phyloP scores from a whole-genome alignment of 2,797 vertebrate species.

The Ctenosaura bakeri region DNA sequence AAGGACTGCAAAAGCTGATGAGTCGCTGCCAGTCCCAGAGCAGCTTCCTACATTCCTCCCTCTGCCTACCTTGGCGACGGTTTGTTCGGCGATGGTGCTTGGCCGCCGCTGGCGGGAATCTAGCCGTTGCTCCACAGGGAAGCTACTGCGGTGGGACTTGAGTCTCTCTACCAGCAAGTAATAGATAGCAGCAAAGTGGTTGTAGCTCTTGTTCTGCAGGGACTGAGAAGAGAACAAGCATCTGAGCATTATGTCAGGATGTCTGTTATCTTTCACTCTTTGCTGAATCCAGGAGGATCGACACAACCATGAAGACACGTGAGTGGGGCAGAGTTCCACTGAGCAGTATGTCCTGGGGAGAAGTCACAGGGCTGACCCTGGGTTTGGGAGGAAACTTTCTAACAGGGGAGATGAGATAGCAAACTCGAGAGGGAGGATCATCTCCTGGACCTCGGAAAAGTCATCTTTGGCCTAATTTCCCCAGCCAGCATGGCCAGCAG shows the following conservation, averaged over 20 bases:
- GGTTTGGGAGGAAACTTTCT: background rate
- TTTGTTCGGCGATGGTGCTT: conserved; percentile 95
- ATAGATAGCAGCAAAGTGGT: conserved; percentile 99
- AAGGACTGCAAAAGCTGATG: no score
- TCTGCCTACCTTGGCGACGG: conserved; percentile 90
- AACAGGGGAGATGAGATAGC: background rate
- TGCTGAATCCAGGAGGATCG: no score
- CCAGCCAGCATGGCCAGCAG: no score
- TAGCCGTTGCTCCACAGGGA: conserved; percentile 94
- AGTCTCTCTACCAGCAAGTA: conserved; percentile 97
- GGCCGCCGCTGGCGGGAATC: conserved; percentile 94
- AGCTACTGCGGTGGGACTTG: conserved; percentile 96
- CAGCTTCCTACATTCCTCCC: background rate
- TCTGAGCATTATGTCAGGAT: background rate
- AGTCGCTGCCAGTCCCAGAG: background rate
- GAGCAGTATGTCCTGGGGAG: background rate
- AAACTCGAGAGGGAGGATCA: background rate
- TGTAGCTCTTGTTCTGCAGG: conserved; percentile 98
- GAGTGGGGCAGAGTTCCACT: no score
- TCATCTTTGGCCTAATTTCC: no score
- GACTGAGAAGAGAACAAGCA: conserved; percentile 81
- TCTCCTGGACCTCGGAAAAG: no score
- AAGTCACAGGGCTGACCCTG: background rate
- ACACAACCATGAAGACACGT: background rate
- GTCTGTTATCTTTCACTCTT: no score